Percentiles rank a stretch among this genome's conserved stretches.
phyloP scores from a whole-genome alignment of 2,888 invertebrate genomes.

The Beris chalybata region DNA sequence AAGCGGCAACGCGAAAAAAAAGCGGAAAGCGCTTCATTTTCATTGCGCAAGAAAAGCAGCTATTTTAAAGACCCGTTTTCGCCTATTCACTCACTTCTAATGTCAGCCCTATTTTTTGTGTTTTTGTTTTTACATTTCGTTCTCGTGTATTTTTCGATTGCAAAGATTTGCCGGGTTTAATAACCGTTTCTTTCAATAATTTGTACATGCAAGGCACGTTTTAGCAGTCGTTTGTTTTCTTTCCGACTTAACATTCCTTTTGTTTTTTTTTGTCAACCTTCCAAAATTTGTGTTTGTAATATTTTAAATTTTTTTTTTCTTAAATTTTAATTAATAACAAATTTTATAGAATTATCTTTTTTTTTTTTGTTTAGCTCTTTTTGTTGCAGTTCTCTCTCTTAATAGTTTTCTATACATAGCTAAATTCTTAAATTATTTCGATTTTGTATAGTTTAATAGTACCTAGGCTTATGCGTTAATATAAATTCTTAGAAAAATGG shows the following conservation, averaged over 20 bases:
- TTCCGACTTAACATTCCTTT: neutral
- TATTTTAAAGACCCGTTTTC: neutral
- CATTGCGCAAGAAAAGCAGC: neutral
- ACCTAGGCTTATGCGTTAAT: no score
- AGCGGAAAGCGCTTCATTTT: no score
- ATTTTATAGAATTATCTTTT: no score
- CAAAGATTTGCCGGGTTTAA: neutral
- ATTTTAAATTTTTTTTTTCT: neutral
- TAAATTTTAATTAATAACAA: no score
- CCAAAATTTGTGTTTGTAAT: neutral
- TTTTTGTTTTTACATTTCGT: neutral
- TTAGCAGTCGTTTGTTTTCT: conserved; percentile 12
- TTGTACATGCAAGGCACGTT: conserved; percentile 40
- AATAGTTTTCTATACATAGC: no score
- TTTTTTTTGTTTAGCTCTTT: no score
- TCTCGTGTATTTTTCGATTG: neutral
- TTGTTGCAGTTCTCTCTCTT: no score
- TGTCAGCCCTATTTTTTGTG: neutral
- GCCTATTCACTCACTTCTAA: neutral
- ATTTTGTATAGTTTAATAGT: no score
- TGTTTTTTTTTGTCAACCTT: neutral
- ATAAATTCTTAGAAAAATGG: no score
- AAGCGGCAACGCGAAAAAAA: no score
- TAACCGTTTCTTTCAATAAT: conserved; percentile 17
- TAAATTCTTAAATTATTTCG: no score